These are phyloP conservation scores for Chrysolina haemoptera DNA, from an alignment of 2,888 invertebrate genomes.

Conservation along the genomic window DNA sequence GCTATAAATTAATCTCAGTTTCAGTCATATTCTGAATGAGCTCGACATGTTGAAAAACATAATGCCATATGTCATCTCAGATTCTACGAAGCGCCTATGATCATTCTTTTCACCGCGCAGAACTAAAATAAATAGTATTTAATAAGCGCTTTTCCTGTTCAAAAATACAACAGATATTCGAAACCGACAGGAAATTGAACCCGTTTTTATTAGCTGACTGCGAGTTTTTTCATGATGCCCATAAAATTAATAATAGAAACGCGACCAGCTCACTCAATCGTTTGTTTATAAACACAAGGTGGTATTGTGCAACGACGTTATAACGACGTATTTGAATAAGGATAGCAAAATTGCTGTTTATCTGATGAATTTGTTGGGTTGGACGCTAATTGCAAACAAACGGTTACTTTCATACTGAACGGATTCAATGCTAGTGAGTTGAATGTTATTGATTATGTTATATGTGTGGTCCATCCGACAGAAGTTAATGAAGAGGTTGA, in stretches of 20 bases:
- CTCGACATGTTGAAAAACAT: background rate
- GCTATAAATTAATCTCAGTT: background rate
- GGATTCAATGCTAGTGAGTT: background rate
- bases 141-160: conserved; percentile 18
- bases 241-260: conserved; percentile 29
- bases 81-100: background rate
- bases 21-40: background rate
- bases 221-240: conserved; percentile 18
- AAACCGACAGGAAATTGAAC: conserved; percentile 27
- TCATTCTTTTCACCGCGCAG: background rate
- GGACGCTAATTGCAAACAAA: conserved; percentile 10
- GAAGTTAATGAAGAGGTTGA: background rate
- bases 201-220: conserved; percentile 20
- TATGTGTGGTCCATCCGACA: conserved; percentile 15
- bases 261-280: conserved; percentile 13
- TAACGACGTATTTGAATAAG: conserved; percentile 6
- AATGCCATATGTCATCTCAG: background rate
- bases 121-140: conserved; percentile 15
- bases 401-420: conserved; percentile 10
- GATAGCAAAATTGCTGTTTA: conserved; percentile 11
- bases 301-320: conserved; percentile 24
- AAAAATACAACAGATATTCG: conserved; percentile 21
- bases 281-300: conserved; percentile 30
- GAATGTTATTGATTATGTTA: background rate
- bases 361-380: conserved; percentile 16